phyloP scores from a whole-genome alignment of 2,888 invertebrate genomes.

The Eupithecia vulgata region DNA sequence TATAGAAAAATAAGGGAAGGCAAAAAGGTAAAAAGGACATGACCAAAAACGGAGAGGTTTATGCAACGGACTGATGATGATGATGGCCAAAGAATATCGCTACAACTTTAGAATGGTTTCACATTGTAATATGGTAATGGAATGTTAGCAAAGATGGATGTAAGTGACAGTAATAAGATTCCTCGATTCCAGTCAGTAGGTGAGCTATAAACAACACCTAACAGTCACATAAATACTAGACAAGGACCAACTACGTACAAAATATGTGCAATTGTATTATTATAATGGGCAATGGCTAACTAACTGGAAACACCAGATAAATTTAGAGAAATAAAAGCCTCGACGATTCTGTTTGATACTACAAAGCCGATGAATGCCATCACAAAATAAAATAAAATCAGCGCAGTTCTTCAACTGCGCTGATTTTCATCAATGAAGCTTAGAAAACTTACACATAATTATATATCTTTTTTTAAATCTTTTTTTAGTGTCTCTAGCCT shows the following conservation, averaged over 20 bases:
- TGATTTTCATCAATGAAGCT: not conserved
- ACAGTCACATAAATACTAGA: constrained; percentile 4
- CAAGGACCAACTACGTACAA: constrained; percentile 6
- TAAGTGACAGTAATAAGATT: constrained; percentile 10
- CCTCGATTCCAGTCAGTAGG: constrained; percentile 12
- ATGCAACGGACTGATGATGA: not conserved
- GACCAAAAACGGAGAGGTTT: not conserved
- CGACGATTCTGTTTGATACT: not conserved
- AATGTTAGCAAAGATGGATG: constrained; percentile 9
- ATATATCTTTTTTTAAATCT: too few relatives aligned
- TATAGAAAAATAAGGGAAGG: not conserved
- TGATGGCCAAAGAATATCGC: not conserved
- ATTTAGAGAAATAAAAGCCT: not conserved
- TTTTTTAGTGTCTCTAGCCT: too few relatives aligned
- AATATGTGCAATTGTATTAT: constrained; percentile 13
- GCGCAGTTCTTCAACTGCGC: not conserved
- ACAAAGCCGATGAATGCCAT: not conserved
- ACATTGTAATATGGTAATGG: not conserved
- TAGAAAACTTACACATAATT: too few relatives aligned
- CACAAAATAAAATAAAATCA: not conserved
- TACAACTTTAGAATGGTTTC: not conserved
- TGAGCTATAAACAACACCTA: constrained; percentile 11
- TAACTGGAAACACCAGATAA: constrained; percentile 2
- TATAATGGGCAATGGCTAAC: constrained; percentile 2
- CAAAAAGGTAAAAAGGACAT: not conserved